These are phyloP conservation scores for Heteractis magnifica DNA, from an alignment of 92 coral and sea anemone genomes.

Conservation along the genomic window DNA sequence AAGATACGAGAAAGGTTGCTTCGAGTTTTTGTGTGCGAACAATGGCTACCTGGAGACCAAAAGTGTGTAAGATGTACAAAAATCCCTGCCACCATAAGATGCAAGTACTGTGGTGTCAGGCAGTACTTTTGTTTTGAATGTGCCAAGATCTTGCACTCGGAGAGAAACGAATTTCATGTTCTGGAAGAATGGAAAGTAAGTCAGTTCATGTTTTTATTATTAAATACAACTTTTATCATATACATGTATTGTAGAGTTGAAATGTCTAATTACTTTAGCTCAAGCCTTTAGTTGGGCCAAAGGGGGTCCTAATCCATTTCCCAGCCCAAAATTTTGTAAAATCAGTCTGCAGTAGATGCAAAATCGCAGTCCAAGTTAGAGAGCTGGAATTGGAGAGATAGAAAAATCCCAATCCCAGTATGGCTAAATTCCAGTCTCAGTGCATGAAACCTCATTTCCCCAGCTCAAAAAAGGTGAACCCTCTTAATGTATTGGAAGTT, in stretches of 20 bases:
- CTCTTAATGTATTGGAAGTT: too few species aligned
- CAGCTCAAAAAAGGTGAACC: not conserved
- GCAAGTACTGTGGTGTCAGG: slow-evolving; percentile 17
- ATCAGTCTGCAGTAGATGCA: too few species aligned
- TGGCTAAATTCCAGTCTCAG: not conserved
- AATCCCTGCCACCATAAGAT: slow-evolving; percentile 10
- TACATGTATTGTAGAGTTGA: not conserved
- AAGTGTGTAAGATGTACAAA: not conserved
- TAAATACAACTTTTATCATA: not conserved
- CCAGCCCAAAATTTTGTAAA: too few species aligned
- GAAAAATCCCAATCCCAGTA: not conserved
- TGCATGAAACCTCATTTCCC: not conserved
- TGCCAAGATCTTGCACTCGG: slow-evolving; percentile 16
- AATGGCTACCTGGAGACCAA: slow-evolving; percentile 7
- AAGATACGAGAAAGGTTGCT: slow-evolving; percentile 5
- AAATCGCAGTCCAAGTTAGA: not conserved
- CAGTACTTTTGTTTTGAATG: slow-evolving; percentile 11
- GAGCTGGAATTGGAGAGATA: not conserved
- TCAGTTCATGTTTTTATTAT: not conserved
- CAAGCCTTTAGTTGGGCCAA: too few species aligned
- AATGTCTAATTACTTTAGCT: not conserved
- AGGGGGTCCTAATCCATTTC: too few species aligned
- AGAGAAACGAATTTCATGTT: slow-evolving; percentile 22
- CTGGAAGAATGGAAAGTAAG: slow-evolving; percentile 22
- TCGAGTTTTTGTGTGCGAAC: not conserved